Base-by-base conservation (phyloP, 1,140 invertebrate species). In the Adelges cooleyi region DNA sequence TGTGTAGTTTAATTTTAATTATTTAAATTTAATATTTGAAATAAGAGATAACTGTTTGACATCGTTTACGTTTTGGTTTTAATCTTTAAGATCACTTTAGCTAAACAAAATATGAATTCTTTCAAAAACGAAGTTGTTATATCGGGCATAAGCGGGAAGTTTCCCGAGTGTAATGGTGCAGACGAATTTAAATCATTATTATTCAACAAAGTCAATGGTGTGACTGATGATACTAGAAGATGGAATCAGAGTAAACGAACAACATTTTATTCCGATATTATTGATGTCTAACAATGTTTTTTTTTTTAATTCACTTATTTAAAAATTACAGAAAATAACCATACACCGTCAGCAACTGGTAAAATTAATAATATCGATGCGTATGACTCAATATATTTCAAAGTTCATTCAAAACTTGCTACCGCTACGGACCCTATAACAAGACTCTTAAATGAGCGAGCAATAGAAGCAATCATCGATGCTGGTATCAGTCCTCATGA, bases 121-220 rank as follows among this genome's bases (percentile, higher is more conserved):
- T 6, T 33, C 11, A 67, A 67, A 38, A 23, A 65, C 22, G 69
- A 69, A 66, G 76, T 85, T 66, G 81, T 84, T 5, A 82, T 86
- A 56, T 76, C 77, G 48, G 84, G 84, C n/a, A 79, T 86, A 36
- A 77, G 80, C n/a, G 83, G 83, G 49, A 73, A 78, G 54, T 82
- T 84, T 70, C 83, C 84, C 8, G 76, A 81, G 66, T 80, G 78
- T 13, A 73, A 80, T 23, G 81, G 79, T 72, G 72, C 85, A 20
- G 71, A 75, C n/a, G 79, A 84, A 70, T 82, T 86, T 65, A 74
- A 76, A 52, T 70, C 82, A 22, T 77, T 83, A 70, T 73, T 86
- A 5, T 76, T 81, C 65, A 73, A 75, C 18, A 65, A 67, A 53
- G 50, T 3, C 1, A 67, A 53, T 29, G 46, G 42, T 9, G 6